A percentile compares a stretch with the other conserved stretches of the same genome.
Conservation (phyloP, 2,113 vertebrate genomes). For the Notarius lentiginosus region DNA sequence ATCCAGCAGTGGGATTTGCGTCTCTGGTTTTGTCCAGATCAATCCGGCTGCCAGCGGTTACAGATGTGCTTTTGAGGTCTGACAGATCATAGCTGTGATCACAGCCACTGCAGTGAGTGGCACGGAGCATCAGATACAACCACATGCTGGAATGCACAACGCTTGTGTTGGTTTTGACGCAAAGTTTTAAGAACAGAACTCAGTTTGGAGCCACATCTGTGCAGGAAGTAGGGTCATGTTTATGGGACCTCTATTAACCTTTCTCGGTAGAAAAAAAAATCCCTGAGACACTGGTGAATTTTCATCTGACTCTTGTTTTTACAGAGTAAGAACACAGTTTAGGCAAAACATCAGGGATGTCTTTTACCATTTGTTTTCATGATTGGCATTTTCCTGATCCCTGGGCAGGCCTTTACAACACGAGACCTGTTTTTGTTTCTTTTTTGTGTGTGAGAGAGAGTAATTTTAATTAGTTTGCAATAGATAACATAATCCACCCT, state of each 20-base stretch:
- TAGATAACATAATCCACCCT: background rate
- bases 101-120: background rate
- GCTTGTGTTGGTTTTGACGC: background rate
- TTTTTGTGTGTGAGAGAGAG: too few species aligned
- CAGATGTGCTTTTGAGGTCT: slow-evolving; percentile 6
- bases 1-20: background rate
- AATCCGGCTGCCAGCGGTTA: background rate
- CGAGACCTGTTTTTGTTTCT: background rate
- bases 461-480: background rate
- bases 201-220: slow-evolving; percentile 20
- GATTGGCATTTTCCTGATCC: background rate
- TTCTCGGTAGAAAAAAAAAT: background rate
- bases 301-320: background rate
- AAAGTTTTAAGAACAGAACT: slow-evolving; percentile 11
- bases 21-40: background rate
- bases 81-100: slow-evolving; percentile 1
- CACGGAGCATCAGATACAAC: background rate
- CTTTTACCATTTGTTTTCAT: background rate
- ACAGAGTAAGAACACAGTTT: too few species aligned
- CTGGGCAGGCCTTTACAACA: background rate
- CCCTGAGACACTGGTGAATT: background rate
- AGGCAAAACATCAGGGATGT: background rate
- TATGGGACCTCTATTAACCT: slow-evolving; percentile 2
- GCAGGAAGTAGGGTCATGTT: slow-evolving; percentile 43
- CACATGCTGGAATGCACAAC: background rate